These are phyloP conservation scores for Potorous gilbertii DNA, from an alignment of 2,797 vertebrate species.

Conservation along the genomic window DNA sequence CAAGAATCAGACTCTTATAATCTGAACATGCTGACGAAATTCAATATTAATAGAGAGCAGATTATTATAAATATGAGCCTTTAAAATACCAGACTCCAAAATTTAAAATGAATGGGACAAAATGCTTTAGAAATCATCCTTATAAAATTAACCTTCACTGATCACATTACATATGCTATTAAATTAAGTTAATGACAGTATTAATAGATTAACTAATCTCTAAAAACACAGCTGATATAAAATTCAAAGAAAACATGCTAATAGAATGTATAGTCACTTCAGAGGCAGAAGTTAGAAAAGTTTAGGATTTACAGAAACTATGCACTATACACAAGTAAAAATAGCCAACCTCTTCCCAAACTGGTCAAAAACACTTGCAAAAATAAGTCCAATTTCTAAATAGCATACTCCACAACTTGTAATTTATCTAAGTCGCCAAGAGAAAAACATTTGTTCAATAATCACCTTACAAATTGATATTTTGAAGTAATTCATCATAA, in stretches of 20 bases:
- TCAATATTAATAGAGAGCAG: slow-evolving; percentile 14
- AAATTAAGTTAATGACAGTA: not conserved
- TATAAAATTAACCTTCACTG: not conserved
- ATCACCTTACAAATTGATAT: not conserved
- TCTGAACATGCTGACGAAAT: slow-evolving; percentile 36
- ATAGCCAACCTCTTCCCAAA: slow-evolving; percentile 36
- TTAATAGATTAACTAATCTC: not conserved
- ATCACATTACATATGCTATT: not conserved
- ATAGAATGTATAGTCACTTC: slow-evolving; percentile 37
- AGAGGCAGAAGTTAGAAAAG: slow-evolving; percentile 41
- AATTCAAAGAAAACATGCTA: slow-evolving; percentile 24
- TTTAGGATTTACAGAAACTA: slow-evolving; percentile 26
- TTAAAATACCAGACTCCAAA: not conserved
- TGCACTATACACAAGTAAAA: slow-evolving; percentile 43
- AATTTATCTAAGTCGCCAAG: slow-evolving; percentile 27
- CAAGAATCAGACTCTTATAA: slow-evolving; percentile 27
- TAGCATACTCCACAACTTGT: slow-evolving; percentile 8
- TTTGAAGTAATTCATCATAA: not conserved
- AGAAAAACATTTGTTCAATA: slow-evolving; percentile 40
- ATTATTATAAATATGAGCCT: not conserved
- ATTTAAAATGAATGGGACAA: not conserved
- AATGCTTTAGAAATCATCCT: not conserved
- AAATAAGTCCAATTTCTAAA: slow-evolving; percentile 31
- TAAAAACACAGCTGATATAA: not conserved
- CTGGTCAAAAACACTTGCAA: slow-evolving; percentile 19